These are phyloP conservation scores for Melanocharis versteri DNA, from an alignment of 2,113 vertebrate genomes.

Conservation along the genomic window DNA sequence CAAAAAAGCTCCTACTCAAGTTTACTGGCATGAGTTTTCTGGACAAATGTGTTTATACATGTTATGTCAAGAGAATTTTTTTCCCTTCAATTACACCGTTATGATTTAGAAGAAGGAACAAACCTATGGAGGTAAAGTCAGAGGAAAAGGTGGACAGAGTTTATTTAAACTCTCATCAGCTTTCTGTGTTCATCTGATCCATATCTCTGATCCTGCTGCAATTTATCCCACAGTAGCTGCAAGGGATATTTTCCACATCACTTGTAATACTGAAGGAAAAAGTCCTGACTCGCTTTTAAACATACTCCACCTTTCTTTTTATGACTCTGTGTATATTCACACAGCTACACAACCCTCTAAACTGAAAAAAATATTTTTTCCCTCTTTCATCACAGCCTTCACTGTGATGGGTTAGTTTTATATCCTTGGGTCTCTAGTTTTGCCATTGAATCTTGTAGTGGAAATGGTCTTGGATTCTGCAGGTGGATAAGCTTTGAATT, in stretches of 20 bases:
- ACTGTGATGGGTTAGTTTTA: not conserved
- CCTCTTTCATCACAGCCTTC: not conserved
- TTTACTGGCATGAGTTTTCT: not conserved
- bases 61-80: not conserved
- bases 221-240: not conserved
- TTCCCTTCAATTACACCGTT: not conserved
- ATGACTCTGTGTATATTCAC: not conserved
- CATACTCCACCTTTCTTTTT: not conserved
- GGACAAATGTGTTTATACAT: not conserved
- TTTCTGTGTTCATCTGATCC: slow-evolving; percentile 2
- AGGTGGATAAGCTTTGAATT: not conserved
- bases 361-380: not conserved
- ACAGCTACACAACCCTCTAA: not conserved
- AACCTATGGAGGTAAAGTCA: not conserved
- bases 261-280: not conserved
- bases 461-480: not conserved
- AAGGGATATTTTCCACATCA: slow-evolving; percentile 7
- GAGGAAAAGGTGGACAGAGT: not conserved
- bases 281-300: not conserved
- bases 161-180: not conserved
- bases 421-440: not conserved
- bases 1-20: not conserved
- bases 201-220: not conserved
- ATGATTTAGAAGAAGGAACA: not conserved
- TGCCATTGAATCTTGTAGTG: not conserved